phyloP scores from a whole-genome alignment of 2,797 vertebrate species.

The Pangasius mekongensis region DNA sequence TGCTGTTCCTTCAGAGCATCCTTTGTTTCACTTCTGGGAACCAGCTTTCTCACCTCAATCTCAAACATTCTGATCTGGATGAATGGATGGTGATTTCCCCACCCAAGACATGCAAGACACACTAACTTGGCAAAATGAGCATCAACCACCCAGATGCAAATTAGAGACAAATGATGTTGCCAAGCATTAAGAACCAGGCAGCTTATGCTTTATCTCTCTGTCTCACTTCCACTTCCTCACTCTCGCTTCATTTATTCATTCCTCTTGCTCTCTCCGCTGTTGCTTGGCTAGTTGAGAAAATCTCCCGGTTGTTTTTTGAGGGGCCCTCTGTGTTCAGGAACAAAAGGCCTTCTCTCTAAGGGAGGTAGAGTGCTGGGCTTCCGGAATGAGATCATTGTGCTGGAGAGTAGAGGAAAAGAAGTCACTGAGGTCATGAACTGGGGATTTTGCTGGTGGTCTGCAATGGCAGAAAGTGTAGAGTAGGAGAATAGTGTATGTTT shows the following conservation, averaged over 20 bases:
- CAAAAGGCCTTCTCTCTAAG: conserved; percentile 75
- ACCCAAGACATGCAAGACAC: conserved; percentile 11
- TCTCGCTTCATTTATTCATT: conserved; percentile 33
- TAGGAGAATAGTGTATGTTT: conserved; percentile 21
- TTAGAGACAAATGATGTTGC: conserved; percentile 31
- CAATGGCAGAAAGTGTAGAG: conserved; percentile 33
- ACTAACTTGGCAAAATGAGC: conserved; percentile 27
- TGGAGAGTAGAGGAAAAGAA: conserved; percentile 64
- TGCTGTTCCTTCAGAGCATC: conserved; percentile 79
- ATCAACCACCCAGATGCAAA: conserved; percentile 26
- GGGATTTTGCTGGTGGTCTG: conserved; percentile 46
- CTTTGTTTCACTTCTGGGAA: conserved; percentile 71
- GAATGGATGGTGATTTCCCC: conserved; percentile 14
- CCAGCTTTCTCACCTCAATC: conserved; percentile 32
- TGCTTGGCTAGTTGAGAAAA: conserved; percentile 60
- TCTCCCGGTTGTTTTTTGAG: conserved; percentile 77
- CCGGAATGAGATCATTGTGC: conserved; percentile 78
- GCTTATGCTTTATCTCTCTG: conserved; percentile 44
- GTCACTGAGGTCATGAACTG: conserved; percentile 43
- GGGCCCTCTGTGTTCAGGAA: conserved; percentile 73
- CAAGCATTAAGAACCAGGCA: conserved; percentile 29
- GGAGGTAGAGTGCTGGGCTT: conserved; percentile 71
- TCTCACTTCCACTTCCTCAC: conserved; percentile 29
- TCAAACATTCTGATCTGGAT: conserved; percentile 3
- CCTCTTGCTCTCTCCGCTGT: conserved; percentile 46